These are phyloP conservation scores for Pandemis cinnamomeana DNA, from an alignment of 2,888 invertebrate genomes.

Conservation along the genomic window DNA sequence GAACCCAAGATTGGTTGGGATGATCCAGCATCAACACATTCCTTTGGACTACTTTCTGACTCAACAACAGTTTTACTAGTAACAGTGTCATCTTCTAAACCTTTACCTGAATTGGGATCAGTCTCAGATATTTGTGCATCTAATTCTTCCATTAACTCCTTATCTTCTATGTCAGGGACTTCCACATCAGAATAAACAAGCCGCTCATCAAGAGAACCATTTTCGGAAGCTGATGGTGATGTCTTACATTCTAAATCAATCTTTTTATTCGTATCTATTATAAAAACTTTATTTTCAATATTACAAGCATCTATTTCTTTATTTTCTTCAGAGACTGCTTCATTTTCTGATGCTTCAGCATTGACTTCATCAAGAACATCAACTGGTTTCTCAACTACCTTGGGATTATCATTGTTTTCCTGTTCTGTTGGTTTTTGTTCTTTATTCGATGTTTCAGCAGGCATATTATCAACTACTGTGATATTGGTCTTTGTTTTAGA, in stretches of 20 bases:
- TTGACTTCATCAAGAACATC: not conserved
- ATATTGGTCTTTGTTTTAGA: not conserved
- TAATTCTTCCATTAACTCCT: conserved; percentile 43
- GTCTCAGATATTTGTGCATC: conserved; percentile 41
- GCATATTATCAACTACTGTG: not conserved
- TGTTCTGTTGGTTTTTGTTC: not conserved
- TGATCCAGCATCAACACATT: not conserved
- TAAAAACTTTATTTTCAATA: not conserved
- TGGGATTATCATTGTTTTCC: not conserved
- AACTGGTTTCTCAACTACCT: not conserved
- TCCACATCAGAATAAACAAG: conserved; percentile 45
- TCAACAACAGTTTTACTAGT: not conserved
- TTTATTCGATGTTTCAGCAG: not conserved
- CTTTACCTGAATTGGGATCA: conserved; percentile 17
- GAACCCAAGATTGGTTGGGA: not conserved
- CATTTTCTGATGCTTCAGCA: not conserved
- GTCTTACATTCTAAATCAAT: not conserved
- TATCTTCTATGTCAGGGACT: conserved; percentile 39
- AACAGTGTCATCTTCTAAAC: conserved; percentile 5
- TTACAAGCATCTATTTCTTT: not conserved
- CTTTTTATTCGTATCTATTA: not conserved
- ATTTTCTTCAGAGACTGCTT: not conserved
- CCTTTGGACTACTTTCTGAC: not conserved
- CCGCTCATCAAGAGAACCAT: conserved; percentile 24
- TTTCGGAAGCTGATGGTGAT: conserved; percentile 12